Conservation (phyloP, 1,140 invertebrate species). For the Papilio glaucus region DNA sequence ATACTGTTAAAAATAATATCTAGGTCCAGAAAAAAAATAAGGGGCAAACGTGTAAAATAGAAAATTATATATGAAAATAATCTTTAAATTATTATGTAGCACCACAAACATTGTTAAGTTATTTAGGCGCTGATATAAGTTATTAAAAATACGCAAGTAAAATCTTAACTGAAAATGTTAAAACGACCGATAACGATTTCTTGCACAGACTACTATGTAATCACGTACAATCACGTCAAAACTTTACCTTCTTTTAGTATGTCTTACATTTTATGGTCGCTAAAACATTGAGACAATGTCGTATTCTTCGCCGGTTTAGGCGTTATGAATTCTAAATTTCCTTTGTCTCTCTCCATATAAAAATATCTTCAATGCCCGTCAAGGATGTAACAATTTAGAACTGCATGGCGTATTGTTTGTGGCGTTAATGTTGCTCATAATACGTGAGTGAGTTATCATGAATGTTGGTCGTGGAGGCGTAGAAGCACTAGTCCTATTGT, state of each 20-base stretch:
- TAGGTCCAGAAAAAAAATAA: too few species aligned
- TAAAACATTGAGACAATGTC: constrained; percentile 22
- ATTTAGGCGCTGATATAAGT: too few species aligned
- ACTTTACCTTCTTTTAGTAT: neutral
- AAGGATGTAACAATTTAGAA: neutral
- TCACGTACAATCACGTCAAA: neutral
- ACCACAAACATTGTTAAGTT: too few species aligned
- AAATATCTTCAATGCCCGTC: constrained; percentile 3
- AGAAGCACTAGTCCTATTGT: too few species aligned
- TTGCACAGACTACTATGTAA: neutral
- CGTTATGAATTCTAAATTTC: constrained; percentile 10
- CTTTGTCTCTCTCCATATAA: constrained; percentile 30
- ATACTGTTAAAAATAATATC: too few species aligned
- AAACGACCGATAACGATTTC: neutral
- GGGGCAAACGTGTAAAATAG: too few species aligned
- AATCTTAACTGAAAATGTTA: too few species aligned
- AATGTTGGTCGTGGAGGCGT: too few species aligned
- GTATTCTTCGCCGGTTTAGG: neutral
- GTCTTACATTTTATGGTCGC: constrained; percentile 21
- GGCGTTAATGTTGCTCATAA: neutral
- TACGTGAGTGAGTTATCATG: too few species aligned
- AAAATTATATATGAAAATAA: too few species aligned
- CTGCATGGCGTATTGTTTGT: neutral
- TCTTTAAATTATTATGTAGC: too few species aligned
- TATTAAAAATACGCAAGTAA: too few species aligned